Evolutionary conservation across 2,113 vertebrate species (phyloP).

Genomic region (Notothenia coriiceps): DNA sequence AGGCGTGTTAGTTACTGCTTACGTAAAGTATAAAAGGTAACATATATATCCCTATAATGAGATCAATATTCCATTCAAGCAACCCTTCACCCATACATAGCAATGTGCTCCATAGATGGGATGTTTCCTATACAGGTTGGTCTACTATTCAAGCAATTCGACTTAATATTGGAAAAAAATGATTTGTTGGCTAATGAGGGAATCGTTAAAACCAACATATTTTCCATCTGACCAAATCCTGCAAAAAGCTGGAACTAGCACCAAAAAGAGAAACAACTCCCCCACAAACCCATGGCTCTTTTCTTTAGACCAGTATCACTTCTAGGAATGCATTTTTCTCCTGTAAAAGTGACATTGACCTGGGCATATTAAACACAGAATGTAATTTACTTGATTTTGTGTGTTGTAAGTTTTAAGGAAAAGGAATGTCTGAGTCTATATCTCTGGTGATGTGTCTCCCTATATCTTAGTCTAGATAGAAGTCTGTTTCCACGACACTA

Average conservation of each 20-base stretch:
- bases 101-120: not conserved
- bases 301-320: not conserved
- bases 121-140: not conserved
- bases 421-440: too few species aligned
- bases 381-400: not conserved
- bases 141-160: not conserved
- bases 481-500: too few species aligned
- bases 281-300: not conserved
- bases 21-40: not conserved
- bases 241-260: not conserved
- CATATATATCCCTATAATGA: not conserved
- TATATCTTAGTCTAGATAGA: not conserved
- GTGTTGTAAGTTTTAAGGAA: not conserved
- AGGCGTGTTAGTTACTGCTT: not conserved
- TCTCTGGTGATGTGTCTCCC: not conserved
- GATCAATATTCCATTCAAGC: too few species aligned
- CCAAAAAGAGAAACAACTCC: not conserved
- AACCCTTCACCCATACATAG: not conserved
- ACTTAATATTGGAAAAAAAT: not conserved
- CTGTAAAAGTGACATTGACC: not conserved
- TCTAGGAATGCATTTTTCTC: not conserved
- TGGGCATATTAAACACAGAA: not conserved
- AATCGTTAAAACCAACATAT: not conserved
- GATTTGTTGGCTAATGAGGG: not conserved
- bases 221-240: too few species aligned